These are phyloP conservation scores for Brachylomia viminalis DNA, from an alignment of 2,888 invertebrate genomes.

Conservation along the genomic window DNA sequence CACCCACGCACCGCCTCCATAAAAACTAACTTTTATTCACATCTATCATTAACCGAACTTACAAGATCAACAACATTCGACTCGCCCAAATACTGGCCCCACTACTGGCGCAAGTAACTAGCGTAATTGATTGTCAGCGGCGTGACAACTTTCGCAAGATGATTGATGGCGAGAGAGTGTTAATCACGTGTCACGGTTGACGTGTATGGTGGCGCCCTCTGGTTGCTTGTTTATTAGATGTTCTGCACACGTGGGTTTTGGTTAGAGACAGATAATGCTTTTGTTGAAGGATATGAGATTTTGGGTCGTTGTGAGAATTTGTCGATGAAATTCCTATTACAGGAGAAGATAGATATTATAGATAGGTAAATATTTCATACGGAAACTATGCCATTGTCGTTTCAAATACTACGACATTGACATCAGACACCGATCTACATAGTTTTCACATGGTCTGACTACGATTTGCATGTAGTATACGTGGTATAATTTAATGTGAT, in stretches of 20 bases:
- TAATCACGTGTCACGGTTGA: conserved; percentile 55
- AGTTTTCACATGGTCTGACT: too few relatives aligned
- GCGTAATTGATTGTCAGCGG: conserved; percentile 60
- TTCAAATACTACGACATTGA: too few relatives aligned
- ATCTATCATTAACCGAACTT: conserved; percentile 45
- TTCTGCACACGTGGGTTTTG: conserved; percentile 39
- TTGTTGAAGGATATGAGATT: conserved; percentile 2
- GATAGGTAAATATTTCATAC: background rate
- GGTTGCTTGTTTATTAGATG: conserved; percentile 30
- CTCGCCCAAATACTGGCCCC: conserved; percentile 43
- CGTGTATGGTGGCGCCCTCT: conserved; percentile 54
- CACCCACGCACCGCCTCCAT: conserved; percentile 39
- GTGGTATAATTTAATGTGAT: too few relatives aligned
- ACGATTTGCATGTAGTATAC: too few relatives aligned
- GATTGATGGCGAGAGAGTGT: conserved; percentile 60
- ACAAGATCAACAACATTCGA: conserved; percentile 44
- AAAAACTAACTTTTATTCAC: conserved; percentile 41
- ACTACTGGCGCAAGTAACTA: conserved; percentile 54
- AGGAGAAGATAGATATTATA: too few relatives aligned
- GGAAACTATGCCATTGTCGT: background rate
- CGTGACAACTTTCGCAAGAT: conserved; percentile 61
- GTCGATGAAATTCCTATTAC: background rate
- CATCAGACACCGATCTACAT: too few relatives aligned
- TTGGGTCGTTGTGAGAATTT: background rate
- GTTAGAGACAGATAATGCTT: background rate